These are phyloP conservation scores for Drosophila persimilis DNA, from an alignment of 1,140 invertebrate genomes.

Conservation along the genomic window DNA sequence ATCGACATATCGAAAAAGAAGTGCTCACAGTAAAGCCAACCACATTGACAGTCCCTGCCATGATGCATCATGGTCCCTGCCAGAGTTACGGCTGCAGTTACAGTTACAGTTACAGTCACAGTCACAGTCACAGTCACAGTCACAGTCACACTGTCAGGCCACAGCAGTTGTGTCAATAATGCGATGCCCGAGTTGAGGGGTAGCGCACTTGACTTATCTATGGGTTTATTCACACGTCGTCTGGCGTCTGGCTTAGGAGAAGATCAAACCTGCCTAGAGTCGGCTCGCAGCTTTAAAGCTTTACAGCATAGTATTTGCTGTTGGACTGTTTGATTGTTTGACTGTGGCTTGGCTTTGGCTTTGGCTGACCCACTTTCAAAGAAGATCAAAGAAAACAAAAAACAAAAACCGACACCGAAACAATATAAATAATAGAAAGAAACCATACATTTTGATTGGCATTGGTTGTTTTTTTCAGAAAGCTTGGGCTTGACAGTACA, in stretches of 20 bases:
- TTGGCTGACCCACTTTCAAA: slow-evolving; percentile 36
- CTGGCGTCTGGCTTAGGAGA: too few relatives aligned
- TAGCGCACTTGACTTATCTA: slow-evolving; percentile 54
- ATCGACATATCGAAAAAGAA: background rate
- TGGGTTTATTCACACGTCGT: slow-evolving; percentile 15
- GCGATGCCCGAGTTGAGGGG: slow-evolving; percentile 52
- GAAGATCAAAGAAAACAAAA: slow-evolving; percentile 13
- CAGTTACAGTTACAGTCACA: too few relatives aligned
- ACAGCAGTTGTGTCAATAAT: slow-evolving; percentile 62
- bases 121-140: background rate
- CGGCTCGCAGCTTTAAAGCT: background rate
- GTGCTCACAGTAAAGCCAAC: background rate
- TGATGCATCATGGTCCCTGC: too few relatives aligned
- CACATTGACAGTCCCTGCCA: too few relatives aligned
- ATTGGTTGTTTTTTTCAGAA: slow-evolving; percentile 13
- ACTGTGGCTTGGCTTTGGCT: background rate
- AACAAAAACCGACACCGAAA: background rate
- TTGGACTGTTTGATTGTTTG: background rate
- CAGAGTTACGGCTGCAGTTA: background rate
- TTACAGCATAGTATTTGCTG: slow-evolving; percentile 21
- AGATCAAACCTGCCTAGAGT: too few relatives aligned
- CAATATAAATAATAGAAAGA: background rate
- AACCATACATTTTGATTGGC: slow-evolving; percentile 38
- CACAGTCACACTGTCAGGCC: slow-evolving; percentile 15
- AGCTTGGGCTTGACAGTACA: too few relatives aligned